A percentile compares a stretch with the other conserved stretches of the same genome.
Conservation (phyloP, 2,888 invertebrate species). For the Chymomyza amoena region DNA sequence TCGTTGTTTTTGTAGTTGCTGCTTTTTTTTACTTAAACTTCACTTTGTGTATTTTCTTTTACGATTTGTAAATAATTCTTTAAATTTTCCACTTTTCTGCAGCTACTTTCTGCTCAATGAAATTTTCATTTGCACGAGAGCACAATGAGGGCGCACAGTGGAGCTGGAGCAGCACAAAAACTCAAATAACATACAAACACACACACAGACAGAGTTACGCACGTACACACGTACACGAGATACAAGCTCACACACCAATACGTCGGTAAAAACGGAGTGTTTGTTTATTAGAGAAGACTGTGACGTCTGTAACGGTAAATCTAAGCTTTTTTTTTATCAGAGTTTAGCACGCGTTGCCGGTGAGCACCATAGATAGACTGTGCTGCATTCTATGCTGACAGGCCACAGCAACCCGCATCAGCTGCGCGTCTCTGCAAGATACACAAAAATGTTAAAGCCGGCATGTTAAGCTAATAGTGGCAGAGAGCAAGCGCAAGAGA, state of each 20-base stretch:
- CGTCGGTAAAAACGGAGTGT: conserved; percentile 47
- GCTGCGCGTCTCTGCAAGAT: conserved; percentile 31
- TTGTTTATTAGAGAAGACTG: conserved; percentile 53
- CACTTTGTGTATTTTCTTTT: conserved; percentile 6
- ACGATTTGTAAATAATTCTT: conserved; percentile 23
- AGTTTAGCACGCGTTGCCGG: conserved; percentile 45
- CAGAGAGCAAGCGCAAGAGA: neutral
- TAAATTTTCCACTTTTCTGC: conserved; percentile 67
- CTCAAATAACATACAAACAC: conserved; percentile 26
- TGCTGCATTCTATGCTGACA: conserved; percentile 31
- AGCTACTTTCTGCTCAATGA: conserved; percentile 70
- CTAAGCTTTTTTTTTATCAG: neutral
- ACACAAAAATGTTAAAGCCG: conserved; percentile 8
- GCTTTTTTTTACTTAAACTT: conserved; percentile 1
- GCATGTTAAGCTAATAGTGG: conserved; percentile 12
- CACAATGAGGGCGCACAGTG: conserved; percentile 68
- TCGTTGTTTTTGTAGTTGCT: conserved; percentile 30
- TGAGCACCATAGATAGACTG: conserved; percentile 61
- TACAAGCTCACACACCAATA: conserved; percentile 7
- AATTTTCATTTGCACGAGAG: conserved; percentile 72
- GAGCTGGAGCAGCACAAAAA: conserved; percentile 30
- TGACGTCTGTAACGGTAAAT: conserved; percentile 7
- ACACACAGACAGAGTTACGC: conserved; percentile 20
- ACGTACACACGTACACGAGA: conserved; percentile 16
- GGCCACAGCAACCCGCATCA: conserved; percentile 16